phyloP scores from a whole-genome alignment of 2,888 invertebrate species.

The Lucinisca nassula region DNA sequence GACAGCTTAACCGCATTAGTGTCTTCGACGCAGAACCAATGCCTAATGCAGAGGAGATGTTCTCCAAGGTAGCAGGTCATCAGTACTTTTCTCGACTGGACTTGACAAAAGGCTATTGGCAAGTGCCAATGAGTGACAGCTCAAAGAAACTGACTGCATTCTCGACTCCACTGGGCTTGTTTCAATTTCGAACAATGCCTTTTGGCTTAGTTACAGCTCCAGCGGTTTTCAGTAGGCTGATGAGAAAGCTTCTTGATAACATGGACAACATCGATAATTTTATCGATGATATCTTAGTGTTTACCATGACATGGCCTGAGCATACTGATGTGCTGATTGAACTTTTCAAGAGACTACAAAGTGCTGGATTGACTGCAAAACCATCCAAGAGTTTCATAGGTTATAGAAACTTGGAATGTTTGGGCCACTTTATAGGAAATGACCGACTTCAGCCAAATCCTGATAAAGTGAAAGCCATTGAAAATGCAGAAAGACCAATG shows the following conservation, averaged over 20 bases:
- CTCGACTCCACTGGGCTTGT: slow-evolving; percentile 12
- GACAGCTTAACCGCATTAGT: slow-evolving; percentile 64
- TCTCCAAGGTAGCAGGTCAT: slow-evolving; percentile 44
- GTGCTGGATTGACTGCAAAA: slow-evolving; percentile 59
- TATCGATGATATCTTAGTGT: slow-evolving; percentile 62
- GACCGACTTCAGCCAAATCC: slow-evolving; percentile 5
- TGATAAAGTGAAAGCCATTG: slow-evolving; percentile 32
- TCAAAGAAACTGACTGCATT: slow-evolving; percentile 10
- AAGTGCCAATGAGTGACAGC: slow-evolving; percentile 14
- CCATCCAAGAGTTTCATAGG: slow-evolving; percentile 42
- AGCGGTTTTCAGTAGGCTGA: slow-evolving; percentile 52
- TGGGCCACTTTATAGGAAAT: slow-evolving; percentile 47
- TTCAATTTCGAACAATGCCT: neutral
- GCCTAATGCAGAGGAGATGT: slow-evolving; percentile 66
- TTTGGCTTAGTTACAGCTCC: slow-evolving; percentile 42
- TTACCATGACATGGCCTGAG: slow-evolving; percentile 52
- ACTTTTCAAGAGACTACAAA: slow-evolving; percentile 43
- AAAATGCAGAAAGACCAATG: slow-evolving; percentile 6
- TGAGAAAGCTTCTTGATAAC: slow-evolving; percentile 55
- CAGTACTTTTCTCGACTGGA: slow-evolving; percentile 66
- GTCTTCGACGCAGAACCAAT: slow-evolving; percentile 74
- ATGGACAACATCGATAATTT: slow-evolving; percentile 52
- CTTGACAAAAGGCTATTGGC: slow-evolving; percentile 40
- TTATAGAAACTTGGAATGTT: slow-evolving; percentile 15
- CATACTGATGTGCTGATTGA: slow-evolving; percentile 43